Percentiles rank a stretch among this genome's conserved stretches.
Evolutionary conservation across 2,113 vertebrate species (phyloP).

Genomic region (Austrofundulus limnaeus): DNA sequence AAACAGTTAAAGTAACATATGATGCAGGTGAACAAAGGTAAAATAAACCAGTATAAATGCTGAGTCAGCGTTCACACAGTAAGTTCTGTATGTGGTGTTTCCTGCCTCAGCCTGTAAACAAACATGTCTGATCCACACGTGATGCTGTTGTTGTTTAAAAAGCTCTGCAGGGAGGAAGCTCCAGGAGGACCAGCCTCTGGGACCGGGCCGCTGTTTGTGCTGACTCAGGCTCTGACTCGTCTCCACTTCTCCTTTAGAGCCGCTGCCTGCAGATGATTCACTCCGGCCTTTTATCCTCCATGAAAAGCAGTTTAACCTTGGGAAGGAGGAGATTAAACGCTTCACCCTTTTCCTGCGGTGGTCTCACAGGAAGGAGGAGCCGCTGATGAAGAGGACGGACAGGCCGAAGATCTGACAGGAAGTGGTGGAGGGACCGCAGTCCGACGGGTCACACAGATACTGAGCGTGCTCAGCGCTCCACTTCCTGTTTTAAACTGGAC

Average conservation of each 20-base stretch:
- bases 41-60: too few relatives aligned
- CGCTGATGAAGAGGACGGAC: background rate
- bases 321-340: too few relatives aligned
- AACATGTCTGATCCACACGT: too few relatives aligned
- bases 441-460: background rate
- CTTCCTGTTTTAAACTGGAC: background rate
- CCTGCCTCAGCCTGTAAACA: background rate
- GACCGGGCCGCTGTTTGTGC: background rate
- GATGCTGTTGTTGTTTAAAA: too few relatives aligned
- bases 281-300: accelerated
- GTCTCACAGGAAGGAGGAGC: background rate
- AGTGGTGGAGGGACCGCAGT: too few relatives aligned
- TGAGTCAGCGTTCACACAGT: background rate
- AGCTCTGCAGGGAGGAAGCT: slow-evolving; percentile 1
- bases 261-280: background rate
- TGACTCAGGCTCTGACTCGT: background rate
- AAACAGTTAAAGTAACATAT: too few relatives aligned
- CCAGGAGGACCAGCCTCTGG: background rate
- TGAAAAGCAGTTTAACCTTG: too few relatives aligned
- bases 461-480: background rate
- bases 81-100: background rate
- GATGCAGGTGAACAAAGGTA: too few relatives aligned
- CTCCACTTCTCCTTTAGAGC: slow-evolving; percentile 4
- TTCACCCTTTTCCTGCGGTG: background rate
- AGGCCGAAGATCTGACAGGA: background rate